A percentile compares a stretch with the other conserved stretches of the same genome.
Conservation (phyloP, 2,113 vertebrate genomes). For the Trogon surrucura region DNA sequence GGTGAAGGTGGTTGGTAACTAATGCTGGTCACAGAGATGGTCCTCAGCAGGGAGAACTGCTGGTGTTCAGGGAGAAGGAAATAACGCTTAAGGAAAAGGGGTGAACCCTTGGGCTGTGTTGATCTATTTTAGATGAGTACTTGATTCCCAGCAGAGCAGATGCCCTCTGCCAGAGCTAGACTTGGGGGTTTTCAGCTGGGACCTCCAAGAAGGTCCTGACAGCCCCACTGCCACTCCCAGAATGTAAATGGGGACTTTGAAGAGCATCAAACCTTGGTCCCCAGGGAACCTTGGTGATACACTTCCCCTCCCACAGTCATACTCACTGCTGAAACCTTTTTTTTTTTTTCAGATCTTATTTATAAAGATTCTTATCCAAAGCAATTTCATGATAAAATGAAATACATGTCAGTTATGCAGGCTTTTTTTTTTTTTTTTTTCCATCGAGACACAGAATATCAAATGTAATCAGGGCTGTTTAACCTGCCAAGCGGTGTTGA, state of each 20-base stretch:
- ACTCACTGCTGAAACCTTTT: neutral
- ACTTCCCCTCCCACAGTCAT: neutral
- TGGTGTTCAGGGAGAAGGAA: neutral
- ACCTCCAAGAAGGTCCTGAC: neutral
- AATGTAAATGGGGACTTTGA: neutral
- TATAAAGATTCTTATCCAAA: neutral
- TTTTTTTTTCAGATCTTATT: neutral
- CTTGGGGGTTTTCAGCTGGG: neutral
- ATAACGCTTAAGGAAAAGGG: neutral
- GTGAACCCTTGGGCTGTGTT: neutral
- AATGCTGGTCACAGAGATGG: neutral
- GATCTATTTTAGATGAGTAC: neutral
- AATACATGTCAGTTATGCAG: neutral
- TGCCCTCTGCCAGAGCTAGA: neutral
- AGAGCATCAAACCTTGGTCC: fast-evolving
- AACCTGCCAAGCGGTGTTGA: neutral
- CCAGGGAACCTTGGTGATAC: fast-evolving
- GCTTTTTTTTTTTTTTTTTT: neutral
- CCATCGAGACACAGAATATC: neutral
- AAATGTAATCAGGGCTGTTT: conserved; percentile 38
- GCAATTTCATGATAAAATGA: neutral
- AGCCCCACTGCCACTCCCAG: fast-evolving
- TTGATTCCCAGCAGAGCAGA: neutral
- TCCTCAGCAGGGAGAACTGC: neutral
- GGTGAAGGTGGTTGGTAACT: neutral